Conservation (phyloP, 2,113 vertebrate genomes). For the Sprattus sprattus region DNA sequence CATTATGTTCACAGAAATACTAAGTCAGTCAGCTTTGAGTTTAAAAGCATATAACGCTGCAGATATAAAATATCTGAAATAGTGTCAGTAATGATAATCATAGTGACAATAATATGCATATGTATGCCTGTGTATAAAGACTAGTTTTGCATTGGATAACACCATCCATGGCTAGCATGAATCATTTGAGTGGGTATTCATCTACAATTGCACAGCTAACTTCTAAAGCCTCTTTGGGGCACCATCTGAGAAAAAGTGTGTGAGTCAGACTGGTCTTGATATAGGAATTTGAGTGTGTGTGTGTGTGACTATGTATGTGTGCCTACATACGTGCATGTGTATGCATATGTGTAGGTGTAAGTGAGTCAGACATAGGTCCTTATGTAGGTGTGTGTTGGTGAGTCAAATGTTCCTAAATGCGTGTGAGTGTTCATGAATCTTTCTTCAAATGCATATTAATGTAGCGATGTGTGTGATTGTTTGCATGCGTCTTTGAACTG, state of each 20-base stretch:
- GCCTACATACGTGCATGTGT: not conserved
- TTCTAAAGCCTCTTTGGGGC: not conserved
- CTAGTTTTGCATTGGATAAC: not conserved
- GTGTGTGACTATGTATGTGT: not conserved
- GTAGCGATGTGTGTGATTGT: slow-evolving; percentile 80
- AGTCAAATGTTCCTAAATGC: slow-evolving; percentile 92
- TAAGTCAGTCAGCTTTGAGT: not conserved
- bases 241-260: not conserved
- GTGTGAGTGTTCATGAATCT: slow-evolving; percentile 93
- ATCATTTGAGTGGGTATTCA: not conserved
- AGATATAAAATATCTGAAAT: not conserved
- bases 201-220: not conserved
- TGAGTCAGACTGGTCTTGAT: not conserved
- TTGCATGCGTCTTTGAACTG: slow-evolving; percentile 74
- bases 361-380: not conserved
- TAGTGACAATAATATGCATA: not conserved
- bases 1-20: not conserved
- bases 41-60: not conserved
- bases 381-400: slow-evolving; percentile 1
- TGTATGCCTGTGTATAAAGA: not conserved
- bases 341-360: not conserved
- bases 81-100: not conserved
- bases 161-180: not conserved
- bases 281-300: not conserved
- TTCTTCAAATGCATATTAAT: slow-evolving; percentile 68